phyloP scores from a whole-genome alignment of 1,140 invertebrate species.

The Thaumetopoea pityocampa region DNA sequence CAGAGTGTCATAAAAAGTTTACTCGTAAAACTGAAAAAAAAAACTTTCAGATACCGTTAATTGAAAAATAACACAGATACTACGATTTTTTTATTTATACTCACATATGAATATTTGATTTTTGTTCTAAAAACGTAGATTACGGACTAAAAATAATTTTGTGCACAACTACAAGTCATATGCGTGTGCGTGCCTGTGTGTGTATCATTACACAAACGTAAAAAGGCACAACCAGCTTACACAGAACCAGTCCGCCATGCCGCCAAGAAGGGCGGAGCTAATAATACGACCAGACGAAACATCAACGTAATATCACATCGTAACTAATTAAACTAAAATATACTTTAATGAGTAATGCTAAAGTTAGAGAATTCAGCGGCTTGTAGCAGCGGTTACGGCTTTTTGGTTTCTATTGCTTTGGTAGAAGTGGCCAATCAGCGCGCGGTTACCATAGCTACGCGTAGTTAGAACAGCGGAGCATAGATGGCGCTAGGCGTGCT shows the following conservation, averaged over 20 bases:
- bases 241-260: conserved; percentile 60
- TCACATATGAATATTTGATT: too few species aligned
- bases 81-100: too few species aligned
- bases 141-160: too few species aligned
- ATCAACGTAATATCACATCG: conserved; percentile 27
- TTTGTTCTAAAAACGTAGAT: too few species aligned
- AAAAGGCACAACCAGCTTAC: conserved; percentile 51
- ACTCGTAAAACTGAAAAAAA: too few species aligned
- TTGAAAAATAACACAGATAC: too few species aligned
- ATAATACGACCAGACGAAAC: conserved; percentile 31
- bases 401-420: conserved; percentile 21
- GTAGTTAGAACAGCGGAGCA: conserved; percentile 21
- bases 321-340: conserved; percentile 30
- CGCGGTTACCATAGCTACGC: conserved; percentile 55
- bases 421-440: conserved; percentile 65
- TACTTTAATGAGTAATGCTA: conserved; percentile 25
- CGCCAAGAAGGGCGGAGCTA: conserved; percentile 60
- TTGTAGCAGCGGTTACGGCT: conserved; percentile 29
- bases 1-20: too few species aligned
- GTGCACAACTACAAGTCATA: too few species aligned
- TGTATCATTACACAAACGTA: conserved; percentile 24
- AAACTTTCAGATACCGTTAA: too few species aligned
- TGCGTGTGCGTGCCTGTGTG: neutral
- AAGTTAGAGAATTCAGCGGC: conserved; percentile 43
- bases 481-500: conserved; percentile 50